Percentiles rank a stretch among this genome's conserved stretches.
Conservation (phyloP, 2,888 invertebrate species). For the Tanaodytes sp. region DNA sequence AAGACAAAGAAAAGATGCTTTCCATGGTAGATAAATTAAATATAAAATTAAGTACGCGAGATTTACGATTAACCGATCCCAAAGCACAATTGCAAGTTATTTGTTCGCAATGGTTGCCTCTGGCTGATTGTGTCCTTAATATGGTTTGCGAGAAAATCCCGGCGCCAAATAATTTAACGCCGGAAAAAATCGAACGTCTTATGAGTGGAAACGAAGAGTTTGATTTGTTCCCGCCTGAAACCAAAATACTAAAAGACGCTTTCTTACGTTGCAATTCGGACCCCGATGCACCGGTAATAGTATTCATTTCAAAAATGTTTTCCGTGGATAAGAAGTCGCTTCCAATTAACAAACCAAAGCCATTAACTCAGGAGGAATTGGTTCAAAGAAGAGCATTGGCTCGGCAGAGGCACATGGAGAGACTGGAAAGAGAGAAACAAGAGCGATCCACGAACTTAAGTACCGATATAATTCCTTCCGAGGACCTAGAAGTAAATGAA, state of each 20-base stretch:
- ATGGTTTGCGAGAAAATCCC: slow-evolving; percentile 89
- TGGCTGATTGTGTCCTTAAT: slow-evolving; percentile 86
- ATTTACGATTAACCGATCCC: slow-evolving; percentile 85
- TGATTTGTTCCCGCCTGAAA: slow-evolving; percentile 79
- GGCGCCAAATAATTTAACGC: slow-evolving; percentile 82
- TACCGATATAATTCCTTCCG: slow-evolving; percentile 1
- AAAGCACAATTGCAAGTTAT: slow-evolving; percentile 86
- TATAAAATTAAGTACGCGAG: slow-evolving; percentile 83
- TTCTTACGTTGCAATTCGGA: slow-evolving; percentile 81
- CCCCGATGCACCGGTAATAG: slow-evolving; percentile 79
- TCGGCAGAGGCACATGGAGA: slow-evolving; percentile 79
- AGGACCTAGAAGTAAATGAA: slow-evolving; percentile 27
- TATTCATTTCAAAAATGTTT: slow-evolving; percentile 92
- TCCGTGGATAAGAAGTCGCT: slow-evolving; percentile 82
- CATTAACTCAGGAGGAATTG: slow-evolving; percentile 84
- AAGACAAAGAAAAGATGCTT: slow-evolving; percentile 83
- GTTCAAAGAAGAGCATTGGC: slow-evolving; percentile 80
- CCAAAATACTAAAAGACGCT: slow-evolving; percentile 81
- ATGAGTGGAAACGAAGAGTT: slow-evolving; percentile 83
- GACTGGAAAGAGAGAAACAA: slow-evolving; percentile 68
- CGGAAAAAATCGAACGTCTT: slow-evolving; percentile 86
- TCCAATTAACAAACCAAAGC: slow-evolving; percentile 86
- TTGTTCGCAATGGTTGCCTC: slow-evolving; percentile 91
- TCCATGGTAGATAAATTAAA: slow-evolving; percentile 84
- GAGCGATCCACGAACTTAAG: slow-evolving; percentile 20